These are phyloP conservation scores for Drosophila nr. medialis DNA, from an alignment of 2,888 invertebrate genomes.

Conservation along the genomic window DNA sequence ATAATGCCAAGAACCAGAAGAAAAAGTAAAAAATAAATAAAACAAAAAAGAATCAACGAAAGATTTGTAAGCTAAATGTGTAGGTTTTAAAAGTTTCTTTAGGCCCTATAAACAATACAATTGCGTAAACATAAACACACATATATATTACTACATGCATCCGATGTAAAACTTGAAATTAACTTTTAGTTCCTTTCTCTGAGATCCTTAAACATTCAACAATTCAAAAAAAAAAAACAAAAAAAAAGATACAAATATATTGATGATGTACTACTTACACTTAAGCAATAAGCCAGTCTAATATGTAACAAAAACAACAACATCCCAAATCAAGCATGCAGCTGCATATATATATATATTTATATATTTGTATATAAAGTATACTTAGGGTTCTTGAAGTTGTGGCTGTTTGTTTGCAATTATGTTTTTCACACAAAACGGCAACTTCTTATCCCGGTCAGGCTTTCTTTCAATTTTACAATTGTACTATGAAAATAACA, in stretches of 20 bases:
- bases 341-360: conserved; percentile 1
- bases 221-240: conserved; percentile 22
- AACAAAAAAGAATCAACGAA: conserved; percentile 8
- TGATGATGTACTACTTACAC: conserved; percentile 34
- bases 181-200: conserved; percentile 66
- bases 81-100: conserved; percentile 72
- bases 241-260: conserved; percentile 13
- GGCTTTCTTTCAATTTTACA: conserved; percentile 34
- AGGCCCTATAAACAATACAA: conserved; percentile 66
- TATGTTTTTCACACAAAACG: conserved; percentile 17
- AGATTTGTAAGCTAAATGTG: conserved; percentile 61
- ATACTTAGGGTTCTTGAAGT: conserved; percentile 2
- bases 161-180: conserved; percentile 54
- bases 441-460: conserved; percentile 14
- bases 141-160: conserved; percentile 15
- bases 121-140: conserved; percentile 42
- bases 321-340: conserved; percentile 6
- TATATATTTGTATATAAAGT: conserved; percentile 46
- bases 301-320: conserved; percentile 9
- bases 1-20: conserved; percentile 90
- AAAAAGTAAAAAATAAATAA: conserved; percentile 84
- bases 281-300: conserved; percentile 38
- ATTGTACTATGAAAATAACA: conserved; percentile 37
- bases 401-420: conserved; percentile 1
- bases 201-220: conserved; percentile 50